A percentile compares a stretch with the other conserved stretches of the same genome.
Evolutionary conservation across 2,113 vertebrate genomes (phyloP).

Genomic region (Apaloderma vittatum): DNA sequence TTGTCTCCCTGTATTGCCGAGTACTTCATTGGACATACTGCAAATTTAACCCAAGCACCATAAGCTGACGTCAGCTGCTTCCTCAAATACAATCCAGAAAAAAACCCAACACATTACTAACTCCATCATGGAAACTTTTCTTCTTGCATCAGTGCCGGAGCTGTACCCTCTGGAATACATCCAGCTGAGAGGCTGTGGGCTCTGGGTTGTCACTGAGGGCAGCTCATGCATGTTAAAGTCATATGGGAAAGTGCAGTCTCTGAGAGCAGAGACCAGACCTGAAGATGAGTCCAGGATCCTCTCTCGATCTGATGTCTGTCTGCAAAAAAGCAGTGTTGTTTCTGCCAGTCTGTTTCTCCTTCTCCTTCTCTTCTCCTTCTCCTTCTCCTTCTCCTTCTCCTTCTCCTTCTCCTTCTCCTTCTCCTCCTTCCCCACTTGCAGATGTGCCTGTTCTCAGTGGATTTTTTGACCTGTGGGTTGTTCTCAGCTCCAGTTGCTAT

Average conservation of each 20-base stretch:
- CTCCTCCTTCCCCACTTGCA: background rate
- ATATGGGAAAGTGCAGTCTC: background rate
- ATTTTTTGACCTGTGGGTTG: background rate
- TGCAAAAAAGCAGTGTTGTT: background rate
- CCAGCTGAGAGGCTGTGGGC: background rate
- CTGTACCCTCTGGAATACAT: background rate
- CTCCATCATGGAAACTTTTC: background rate
- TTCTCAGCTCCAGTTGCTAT: background rate
- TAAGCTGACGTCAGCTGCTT: conserved; percentile 32
- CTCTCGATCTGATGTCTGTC: background rate
- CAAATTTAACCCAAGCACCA: background rate
- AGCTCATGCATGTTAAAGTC: background rate
- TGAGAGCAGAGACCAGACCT: background rate
- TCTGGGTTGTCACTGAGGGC: background rate
- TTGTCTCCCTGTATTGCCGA: background rate
- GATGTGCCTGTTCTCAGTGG: background rate
- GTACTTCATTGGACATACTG: background rate
- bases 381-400: background rate
- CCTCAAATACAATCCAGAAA: conserved; percentile 30
- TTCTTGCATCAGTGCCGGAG: conserved; percentile 6
- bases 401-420: background rate
- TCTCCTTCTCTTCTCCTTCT: background rate
- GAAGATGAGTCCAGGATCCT: background rate
- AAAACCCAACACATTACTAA: conserved; percentile 33
- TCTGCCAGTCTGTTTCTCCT: background rate